Evolutionary conservation across 2,113 vertebrate species (phyloP), one percentile per base, ranked within the genome.

Genomic region (Xyrauchen texanus): DNA sequence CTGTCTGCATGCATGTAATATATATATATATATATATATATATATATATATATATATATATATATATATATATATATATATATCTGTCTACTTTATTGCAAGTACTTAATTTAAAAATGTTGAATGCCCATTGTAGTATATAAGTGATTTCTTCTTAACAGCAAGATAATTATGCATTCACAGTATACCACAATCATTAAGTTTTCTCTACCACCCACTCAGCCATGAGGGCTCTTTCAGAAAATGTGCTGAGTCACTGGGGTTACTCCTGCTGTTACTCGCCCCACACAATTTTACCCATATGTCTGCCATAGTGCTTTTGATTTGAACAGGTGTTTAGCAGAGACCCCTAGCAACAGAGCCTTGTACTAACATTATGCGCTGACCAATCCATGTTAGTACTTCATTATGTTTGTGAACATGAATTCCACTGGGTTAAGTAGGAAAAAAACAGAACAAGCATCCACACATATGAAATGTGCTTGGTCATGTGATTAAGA

Each of bases 261-360:
- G 21, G 21, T 3, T 34, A 3, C 21, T 34, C 21, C 21, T 34
- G 21, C 21, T 34, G 21, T 34, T 34, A 34, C 21, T 34, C 21
- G 3, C 61, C 11, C 6, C 45, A 55, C 62, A 73, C 83, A 77
- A 78, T 76, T 75, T n/a, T 76, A 16, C 62, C 53, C 12, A 67
- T 63, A 70, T 74, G 71, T 78, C 47, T 85, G 81, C 21, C 21
- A 34, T 34, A 34, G 21, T 84, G 0, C 11, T 81, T 88, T 83
- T 83, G 55, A 15, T 15, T 21, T 49, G n/a, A 68, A 63, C 82
- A 80, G 62, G 21, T 83, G 82, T 72, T 68, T 16, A 63, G 74
- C 45, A 76, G 68, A 73, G 57, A 73, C 81, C 13, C 42, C 51
- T 12, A 52, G 78, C 71, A 83, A 46, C 72, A 68, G 53, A 72